Evolutionary conservation across 2,797 vertebrate species (phyloP).

Genomic region (Pangasius sanitwongsei): DNA sequence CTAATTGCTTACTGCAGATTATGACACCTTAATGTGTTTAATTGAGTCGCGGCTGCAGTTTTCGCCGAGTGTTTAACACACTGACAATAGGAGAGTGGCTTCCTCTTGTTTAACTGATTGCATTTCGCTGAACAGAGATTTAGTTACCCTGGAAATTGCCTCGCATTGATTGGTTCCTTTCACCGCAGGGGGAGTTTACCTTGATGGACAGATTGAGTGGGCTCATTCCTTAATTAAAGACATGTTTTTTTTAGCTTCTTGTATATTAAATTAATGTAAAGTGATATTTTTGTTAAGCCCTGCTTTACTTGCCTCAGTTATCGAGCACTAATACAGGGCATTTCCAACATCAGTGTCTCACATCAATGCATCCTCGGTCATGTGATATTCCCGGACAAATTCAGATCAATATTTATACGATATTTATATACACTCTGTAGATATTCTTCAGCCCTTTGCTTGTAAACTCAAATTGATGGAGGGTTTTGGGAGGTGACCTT

Average conservation of each 20-base stretch:
- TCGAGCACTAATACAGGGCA: not conserved
- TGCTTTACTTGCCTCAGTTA: not conserved
- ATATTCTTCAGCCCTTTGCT: not conserved
- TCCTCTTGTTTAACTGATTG: constrained; percentile 23
- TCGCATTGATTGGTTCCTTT: constrained; percentile 15
- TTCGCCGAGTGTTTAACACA: not conserved
- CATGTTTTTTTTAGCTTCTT: not conserved
- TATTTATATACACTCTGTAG: not conserved
- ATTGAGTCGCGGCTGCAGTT: not conserved
- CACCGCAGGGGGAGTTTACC: not conserved
- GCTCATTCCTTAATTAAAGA: not conserved
- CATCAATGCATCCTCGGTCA: not conserved
- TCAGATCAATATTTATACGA: not conserved
- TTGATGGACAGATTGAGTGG: not conserved
- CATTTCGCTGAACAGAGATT: constrained; percentile 28
- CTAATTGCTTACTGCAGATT: not conserved
- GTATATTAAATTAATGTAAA: not conserved
- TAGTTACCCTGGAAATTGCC: not conserved
- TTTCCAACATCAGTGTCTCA: not conserved
- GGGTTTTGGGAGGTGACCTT: not conserved
- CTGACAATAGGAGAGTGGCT: not conserved
- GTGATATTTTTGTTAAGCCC: not conserved
- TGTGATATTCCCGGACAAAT: not conserved
- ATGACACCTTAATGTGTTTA: not conserved
- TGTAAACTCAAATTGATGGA: not conserved